Evolutionary conservation across 1,140 invertebrate genomes (phyloP), one percentile per base, ranked within the genome.

Genomic region (Asbolus verrucosus): DNA sequence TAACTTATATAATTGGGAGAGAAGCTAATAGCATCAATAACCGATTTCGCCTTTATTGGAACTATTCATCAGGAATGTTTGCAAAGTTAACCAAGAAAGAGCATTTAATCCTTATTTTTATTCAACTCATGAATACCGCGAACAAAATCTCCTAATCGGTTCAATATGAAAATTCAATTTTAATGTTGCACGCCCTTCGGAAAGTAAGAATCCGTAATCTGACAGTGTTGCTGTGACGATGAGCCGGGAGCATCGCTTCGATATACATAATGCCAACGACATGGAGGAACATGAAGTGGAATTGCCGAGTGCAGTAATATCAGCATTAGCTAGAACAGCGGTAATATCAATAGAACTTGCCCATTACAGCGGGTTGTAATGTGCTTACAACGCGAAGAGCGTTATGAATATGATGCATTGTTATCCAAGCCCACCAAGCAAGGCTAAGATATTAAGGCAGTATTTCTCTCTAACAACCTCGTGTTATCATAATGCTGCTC

Each of bases 341-440:
- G 75, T 36, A 76, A 76, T 76, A 74, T 74, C 70, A 71, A 76
- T 76, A 69, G 73, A 74, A 76, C 65, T 66, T 19, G 50, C 38
- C 73, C 69, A 75, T 75, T 75, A 73, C 59, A 59, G 46, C 30
- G 68, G 65, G 60, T 72, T 71, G 70, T 71, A 70, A 61, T 70
- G 63, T 73, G 60, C 71, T 70, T 67, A 67, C 39, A 61, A 61
- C 21, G 67, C 24, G 65, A 69, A 62, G 65, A 46, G 60, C 66
- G 70, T 73, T 74, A 74, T 72, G 73, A 76, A 77, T 75, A 78
- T 79, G 77, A 79, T 75, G 76, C 74, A 77, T 79, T 78, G 73
- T 77, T 78, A 74, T 75, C 71, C 74, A 67, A 60, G 72, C 33
- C 61, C 61, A 70, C 68, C 65, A 65, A 61, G 43, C 63, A 62